A percentile compares a stretch with the other conserved stretches of the same genome.
These are phyloP conservation scores for Thymelicus acteon DNA, from an alignment of 2,888 invertebrate genomes.

Conservation along the genomic window DNA sequence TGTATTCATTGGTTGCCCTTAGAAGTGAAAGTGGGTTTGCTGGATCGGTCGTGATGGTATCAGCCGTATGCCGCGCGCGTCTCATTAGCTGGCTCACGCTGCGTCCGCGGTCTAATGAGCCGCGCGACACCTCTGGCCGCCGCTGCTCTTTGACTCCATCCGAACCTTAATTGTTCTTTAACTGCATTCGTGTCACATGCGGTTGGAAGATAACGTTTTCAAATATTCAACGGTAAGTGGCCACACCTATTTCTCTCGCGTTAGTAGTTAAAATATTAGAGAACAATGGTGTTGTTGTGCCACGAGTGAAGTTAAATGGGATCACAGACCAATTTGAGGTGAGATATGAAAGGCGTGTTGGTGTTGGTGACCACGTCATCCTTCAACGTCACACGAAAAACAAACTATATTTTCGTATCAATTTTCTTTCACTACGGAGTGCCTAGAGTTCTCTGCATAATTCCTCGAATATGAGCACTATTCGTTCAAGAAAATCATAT, in stretches of 20 bases:
- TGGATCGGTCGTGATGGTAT: conserved; percentile 62
- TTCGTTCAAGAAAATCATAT: too few relatives aligned
- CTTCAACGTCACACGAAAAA: background rate
- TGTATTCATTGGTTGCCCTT: conserved; percentile 57
- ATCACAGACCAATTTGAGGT: too few relatives aligned
- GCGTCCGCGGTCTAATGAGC: conserved; percentile 63
- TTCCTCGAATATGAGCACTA: background rate
- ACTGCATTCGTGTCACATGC: conserved; percentile 8
- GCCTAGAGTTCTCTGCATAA: background rate
- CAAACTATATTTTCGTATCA: background rate
- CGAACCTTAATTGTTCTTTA: conserved; percentile 37
- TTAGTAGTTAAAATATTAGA: too few relatives aligned
- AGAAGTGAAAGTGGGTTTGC: conserved; percentile 71
- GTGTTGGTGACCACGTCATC: too few relatives aligned
- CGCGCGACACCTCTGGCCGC: conserved; percentile 59
- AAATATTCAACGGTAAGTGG: background rate
- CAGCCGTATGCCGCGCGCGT: conserved; percentile 44
- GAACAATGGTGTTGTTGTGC: too few relatives aligned
- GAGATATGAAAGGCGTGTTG: too few relatives aligned
- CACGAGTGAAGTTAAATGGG: too few relatives aligned
- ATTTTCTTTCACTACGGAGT: background rate
- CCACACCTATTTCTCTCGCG: too few relatives aligned
- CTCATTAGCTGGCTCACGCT: conserved; percentile 73
- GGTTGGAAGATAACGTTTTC: conserved; percentile 2
- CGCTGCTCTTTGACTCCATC: conserved; percentile 49